Conservation (phyloP, 2,113 vertebrate species). For the Ailurus styani region DNA sequence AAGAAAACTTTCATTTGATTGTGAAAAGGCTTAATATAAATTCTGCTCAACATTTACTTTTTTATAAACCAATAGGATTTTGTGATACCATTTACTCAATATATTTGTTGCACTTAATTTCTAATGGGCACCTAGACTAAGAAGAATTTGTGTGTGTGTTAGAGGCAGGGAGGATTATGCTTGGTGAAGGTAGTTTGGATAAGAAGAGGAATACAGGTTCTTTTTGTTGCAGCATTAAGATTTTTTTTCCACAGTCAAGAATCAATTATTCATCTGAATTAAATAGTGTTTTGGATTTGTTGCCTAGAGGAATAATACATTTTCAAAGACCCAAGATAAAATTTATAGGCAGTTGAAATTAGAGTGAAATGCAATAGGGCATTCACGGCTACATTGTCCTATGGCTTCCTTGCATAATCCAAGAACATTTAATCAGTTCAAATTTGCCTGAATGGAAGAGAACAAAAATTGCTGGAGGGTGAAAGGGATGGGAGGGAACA, state of each 20-base stretch:
- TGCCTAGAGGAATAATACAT: background rate
- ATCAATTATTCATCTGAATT: background rate
- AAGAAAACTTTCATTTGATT: background rate
- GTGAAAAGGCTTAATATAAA: background rate
- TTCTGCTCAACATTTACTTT: background rate
- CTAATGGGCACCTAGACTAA: background rate
- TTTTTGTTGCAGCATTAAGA: background rate
- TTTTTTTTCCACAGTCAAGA: background rate
- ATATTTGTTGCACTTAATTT: background rate
- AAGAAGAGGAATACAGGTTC: background rate
- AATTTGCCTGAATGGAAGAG: constrained; percentile 58
- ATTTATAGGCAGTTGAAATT: constrained; percentile 55
- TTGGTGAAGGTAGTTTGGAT: background rate
- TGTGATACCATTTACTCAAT: background rate
- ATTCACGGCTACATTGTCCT: constrained; percentile 69
- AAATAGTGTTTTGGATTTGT: background rate
- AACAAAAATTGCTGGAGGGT: constrained; percentile 50
- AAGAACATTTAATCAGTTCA: constrained; percentile 79
- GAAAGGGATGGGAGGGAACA: constrained; percentile 34
- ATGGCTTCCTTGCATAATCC: constrained; percentile 52
- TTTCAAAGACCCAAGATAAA: background rate
- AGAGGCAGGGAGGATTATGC: background rate
- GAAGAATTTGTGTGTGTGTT: background rate
- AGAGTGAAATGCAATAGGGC: constrained; percentile 66
- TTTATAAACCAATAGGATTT: background rate